phyloP scores from a whole-genome alignment of 2,113 vertebrate species.

The Hyla sarda region DNA sequence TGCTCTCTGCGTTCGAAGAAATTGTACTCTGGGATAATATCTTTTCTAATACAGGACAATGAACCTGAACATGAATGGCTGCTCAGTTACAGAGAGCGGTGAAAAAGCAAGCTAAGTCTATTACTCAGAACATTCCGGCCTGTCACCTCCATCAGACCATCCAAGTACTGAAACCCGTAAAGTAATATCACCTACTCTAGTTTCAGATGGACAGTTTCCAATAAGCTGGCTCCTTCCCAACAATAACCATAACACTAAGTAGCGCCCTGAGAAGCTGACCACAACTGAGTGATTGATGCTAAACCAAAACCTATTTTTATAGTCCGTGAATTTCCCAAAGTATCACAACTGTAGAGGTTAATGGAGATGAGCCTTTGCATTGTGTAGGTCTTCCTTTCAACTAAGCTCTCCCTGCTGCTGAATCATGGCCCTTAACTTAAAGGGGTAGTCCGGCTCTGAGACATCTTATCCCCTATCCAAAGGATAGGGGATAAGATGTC shows the following conservation, averaged over 20 bases:
- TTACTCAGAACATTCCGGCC: not conserved
- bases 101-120: not conserved
- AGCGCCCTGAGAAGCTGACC: constrained; percentile 11
- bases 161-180: not conserved
- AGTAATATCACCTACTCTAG: constrained; percentile 9
- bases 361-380: not conserved
- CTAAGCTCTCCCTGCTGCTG: not conserved
- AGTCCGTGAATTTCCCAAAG: not conserved
- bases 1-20: too few species aligned
- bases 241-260: constrained; percentile 23
- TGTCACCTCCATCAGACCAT: not conserved
- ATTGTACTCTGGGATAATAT: too few species aligned
- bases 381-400: not conserved
- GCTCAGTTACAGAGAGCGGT: not conserved
- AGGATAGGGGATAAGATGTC: too few species aligned
- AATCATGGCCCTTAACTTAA: not conserved
- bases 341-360: not conserved
- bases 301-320: constrained; percentile 6
- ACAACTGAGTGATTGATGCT: not conserved
- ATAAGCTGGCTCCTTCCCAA: not conserved
- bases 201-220: not conserved
- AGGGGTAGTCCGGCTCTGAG: too few species aligned
- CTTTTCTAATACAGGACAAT: not conserved
- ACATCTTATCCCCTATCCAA: too few species aligned
- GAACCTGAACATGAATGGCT: not conserved